These are phyloP conservation scores for Agapornis canus DNA, from an alignment of 2,797 vertebrate species.

Conservation along the genomic window DNA sequence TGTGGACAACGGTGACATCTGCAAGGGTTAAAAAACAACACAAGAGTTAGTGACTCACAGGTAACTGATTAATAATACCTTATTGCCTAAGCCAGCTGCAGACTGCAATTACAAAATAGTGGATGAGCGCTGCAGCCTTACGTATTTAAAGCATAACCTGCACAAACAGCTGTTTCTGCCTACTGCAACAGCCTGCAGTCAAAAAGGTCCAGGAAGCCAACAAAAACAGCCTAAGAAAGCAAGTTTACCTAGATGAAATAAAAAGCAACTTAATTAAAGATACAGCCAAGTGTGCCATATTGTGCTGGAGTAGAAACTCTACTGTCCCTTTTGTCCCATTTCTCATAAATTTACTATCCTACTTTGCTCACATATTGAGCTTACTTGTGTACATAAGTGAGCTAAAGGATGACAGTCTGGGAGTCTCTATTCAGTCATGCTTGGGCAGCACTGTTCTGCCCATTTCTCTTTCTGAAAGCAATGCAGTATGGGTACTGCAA, in stretches of 20 bases:
- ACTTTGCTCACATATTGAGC: neutral
- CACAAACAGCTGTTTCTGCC: neutral
- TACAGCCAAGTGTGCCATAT: neutral
- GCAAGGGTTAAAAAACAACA: neutral
- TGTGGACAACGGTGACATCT: slow-evolving; percentile 72
- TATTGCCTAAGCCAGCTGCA: neutral
- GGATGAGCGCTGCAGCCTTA: neutral
- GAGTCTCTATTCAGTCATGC: neutral
- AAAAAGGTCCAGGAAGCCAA: neutral
- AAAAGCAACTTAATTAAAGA: neutral
- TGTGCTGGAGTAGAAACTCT: neutral
- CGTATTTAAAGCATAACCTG: neutral
- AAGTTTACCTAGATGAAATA: neutral
- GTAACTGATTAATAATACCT: neutral
- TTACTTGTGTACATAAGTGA: neutral
- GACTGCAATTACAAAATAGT: neutral
- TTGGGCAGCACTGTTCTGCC: neutral
- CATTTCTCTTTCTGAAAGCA: neutral
- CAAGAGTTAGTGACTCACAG: neutral
- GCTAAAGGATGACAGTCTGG: neutral
- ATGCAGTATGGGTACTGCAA: neutral
- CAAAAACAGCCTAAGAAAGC: neutral
- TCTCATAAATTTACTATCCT: neutral
- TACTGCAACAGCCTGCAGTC: neutral
- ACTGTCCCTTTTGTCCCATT: neutral